Conservation (phyloP, 2,797 vertebrate genomes). For the Octomys mimax region DNA sequence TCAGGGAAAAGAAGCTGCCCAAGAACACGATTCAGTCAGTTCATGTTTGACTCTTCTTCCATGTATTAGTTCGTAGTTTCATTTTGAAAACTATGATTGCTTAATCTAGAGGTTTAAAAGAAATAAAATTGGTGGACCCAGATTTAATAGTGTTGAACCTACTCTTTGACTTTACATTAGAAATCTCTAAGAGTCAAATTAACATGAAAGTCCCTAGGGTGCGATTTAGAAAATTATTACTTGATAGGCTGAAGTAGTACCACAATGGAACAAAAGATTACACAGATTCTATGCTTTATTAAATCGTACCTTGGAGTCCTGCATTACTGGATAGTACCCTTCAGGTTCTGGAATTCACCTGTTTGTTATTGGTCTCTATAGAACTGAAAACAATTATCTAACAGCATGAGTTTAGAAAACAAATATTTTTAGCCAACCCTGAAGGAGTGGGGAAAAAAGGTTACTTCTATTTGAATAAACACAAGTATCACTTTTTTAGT, state of each 20-base stretch:
- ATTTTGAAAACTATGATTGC: slow-evolving; percentile 67
- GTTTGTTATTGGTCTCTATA: slow-evolving; percentile 54
- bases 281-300: slow-evolving; percentile 63
- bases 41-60: slow-evolving; percentile 21
- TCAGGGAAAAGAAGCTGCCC: neutral
- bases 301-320: slow-evolving; percentile 48
- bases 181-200: slow-evolving; percentile 70
- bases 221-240: slow-evolving; percentile 73
- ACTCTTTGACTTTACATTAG: slow-evolving; percentile 61
- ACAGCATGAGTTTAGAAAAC: slow-evolving; percentile 49
- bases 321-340: neutral
- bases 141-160: slow-evolving; percentile 62
- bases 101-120: slow-evolving; percentile 68
- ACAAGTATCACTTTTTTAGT: slow-evolving; percentile 23
- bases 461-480: slow-evolving; percentile 61
- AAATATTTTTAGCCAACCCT: slow-evolving; percentile 63
- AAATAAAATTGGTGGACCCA: slow-evolving; percentile 38
- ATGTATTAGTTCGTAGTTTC: slow-evolving; percentile 58
- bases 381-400: slow-evolving; percentile 65
- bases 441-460: neutral
- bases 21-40: neutral
- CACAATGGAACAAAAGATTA: slow-evolving; percentile 63
- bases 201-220: slow-evolving; percentile 74
- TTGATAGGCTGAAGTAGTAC: slow-evolving; percentile 51
- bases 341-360: slow-evolving; percentile 56